Conservation (phyloP, 2,113 vertebrate species). For the Myxocyprinus asiaticus region DNA sequence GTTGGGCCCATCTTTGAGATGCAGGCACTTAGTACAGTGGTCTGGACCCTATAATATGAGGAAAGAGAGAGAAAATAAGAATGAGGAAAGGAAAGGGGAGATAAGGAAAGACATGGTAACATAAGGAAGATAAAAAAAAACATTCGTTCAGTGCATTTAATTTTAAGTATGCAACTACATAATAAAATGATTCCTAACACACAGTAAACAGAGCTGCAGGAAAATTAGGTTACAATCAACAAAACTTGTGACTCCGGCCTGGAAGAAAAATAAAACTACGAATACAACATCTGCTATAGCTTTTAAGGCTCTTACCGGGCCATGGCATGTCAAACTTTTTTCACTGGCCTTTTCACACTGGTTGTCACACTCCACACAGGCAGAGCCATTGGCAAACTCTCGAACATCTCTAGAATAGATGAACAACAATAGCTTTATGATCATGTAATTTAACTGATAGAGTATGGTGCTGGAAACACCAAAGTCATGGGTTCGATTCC, state of each 20-base stretch:
- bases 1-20: constrained; percentile 92
- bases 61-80: not conserved
- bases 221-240: too few relatives aligned
- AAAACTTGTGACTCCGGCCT: too few relatives aligned
- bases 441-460: too few relatives aligned
- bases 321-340: constrained; percentile 83
- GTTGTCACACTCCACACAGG: constrained; percentile 89
- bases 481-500: too few relatives aligned
- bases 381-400: constrained; percentile 89
- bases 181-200: too few relatives aligned
- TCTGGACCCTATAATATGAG: constrained; percentile 78
- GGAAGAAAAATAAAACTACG: too few relatives aligned
- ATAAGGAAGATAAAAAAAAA: too few relatives aligned
- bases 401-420: constrained; percentile 83
- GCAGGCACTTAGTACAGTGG: constrained; percentile 84
- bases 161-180: too few relatives aligned
- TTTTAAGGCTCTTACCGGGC: constrained; percentile 80
- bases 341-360: constrained; percentile 93
- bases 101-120: not conserved
- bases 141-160: too few relatives aligned
- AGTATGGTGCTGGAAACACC: too few relatives aligned
- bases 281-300: not conserved
- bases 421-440: not conserved
- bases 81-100: not conserved
- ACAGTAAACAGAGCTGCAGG: too few relatives aligned